Evolutionary conservation across 1,140 invertebrate genomes (phyloP).

Genomic region (Tenebrio molitor): DNA sequence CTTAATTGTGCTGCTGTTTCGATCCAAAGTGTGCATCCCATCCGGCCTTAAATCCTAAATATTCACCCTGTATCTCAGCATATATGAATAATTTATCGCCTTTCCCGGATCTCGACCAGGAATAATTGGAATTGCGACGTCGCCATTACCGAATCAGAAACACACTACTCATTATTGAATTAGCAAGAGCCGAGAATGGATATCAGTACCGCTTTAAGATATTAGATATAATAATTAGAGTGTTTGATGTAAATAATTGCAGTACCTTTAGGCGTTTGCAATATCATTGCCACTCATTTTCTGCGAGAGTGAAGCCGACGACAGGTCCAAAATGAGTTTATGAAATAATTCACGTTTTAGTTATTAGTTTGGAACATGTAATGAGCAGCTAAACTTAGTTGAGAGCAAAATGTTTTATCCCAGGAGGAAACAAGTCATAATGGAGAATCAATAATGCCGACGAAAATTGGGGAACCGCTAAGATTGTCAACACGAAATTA

Average conservation of each 20-base stretch:
- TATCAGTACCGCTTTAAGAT: neutral
- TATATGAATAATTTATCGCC: neutral
- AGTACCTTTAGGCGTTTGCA: neutral
- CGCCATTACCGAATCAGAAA: neutral
- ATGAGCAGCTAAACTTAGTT: slow-evolving; percentile 28
- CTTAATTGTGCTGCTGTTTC: too few species aligned
- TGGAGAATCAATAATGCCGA: slow-evolving; percentile 24
- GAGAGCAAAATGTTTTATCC: slow-evolving; percentile 36
- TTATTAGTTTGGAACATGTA: slow-evolving; percentile 27
- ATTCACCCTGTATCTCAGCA: too few species aligned
- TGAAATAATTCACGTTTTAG: slow-evolving; percentile 30
- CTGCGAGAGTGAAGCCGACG: slow-evolving; percentile 4
- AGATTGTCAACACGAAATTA: slow-evolving; percentile 34
- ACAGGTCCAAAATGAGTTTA: slow-evolving; percentile 26
- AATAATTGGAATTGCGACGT: neutral
- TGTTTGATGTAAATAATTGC: slow-evolving; percentile 9
- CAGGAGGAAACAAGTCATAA: slow-evolving; percentile 37
- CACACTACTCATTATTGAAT: neutral
- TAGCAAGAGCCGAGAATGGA: neutral
- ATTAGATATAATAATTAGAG: slow-evolving; percentile 3
- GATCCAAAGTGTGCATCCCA: too few species aligned
- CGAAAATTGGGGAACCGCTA: slow-evolving; percentile 6
- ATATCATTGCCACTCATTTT: slow-evolving; percentile 20
- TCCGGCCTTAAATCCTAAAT: too few species aligned
- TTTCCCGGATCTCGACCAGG: neutral